Evolutionary conservation across 1,140 invertebrate genomes (phyloP).

Genomic region (Mamestra configurata): DNA sequence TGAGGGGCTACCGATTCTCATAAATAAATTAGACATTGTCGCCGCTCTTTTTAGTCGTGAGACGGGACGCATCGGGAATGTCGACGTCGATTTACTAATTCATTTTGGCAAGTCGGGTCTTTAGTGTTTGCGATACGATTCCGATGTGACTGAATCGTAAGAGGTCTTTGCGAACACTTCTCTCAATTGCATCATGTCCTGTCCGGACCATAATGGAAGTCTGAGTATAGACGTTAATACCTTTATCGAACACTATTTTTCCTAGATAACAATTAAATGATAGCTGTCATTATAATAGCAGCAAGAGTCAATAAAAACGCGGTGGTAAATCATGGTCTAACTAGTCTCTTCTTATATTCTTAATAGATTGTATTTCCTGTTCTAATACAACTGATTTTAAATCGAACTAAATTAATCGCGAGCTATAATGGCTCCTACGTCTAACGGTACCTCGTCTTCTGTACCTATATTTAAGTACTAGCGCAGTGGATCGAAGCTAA

Average conservation of each 20-base stretch:
- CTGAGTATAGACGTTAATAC: neutral
- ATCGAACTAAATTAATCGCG: slow-evolving; percentile 43
- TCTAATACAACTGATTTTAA: neutral
- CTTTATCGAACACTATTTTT: no score
- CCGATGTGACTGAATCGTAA: slow-evolving; percentile 9
- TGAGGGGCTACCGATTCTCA: slow-evolving; percentile 70
- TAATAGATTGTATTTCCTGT: neutral
- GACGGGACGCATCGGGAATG: slow-evolving; percentile 74
- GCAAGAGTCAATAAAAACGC: no score
- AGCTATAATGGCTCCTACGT: slow-evolving; percentile 57
- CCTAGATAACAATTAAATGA: no score
- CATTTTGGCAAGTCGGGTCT: slow-evolving; percentile 72
- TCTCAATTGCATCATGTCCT: no score
- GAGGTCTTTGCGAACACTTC: no score
- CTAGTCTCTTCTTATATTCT: neutral
- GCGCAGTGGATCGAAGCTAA: slow-evolving; percentile 54
- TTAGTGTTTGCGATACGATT: slow-evolving; percentile 67
- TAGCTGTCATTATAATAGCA: no score
- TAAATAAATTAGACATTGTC: slow-evolving; percentile 82
- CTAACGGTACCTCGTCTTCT: slow-evolving; percentile 74
- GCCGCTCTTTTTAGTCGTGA: slow-evolving; percentile 72
- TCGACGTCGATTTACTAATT: slow-evolving; percentile 84
- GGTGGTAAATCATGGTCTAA: no score
- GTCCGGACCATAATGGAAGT: neutral
- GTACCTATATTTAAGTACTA: slow-evolving; percentile 72